A percentile compares a stretch with the other conserved stretches of the same genome.
These are phyloP conservation scores for Coregonus ussuriensis DNA, from an alignment of 2,797 vertebrate species.

Conservation along the genomic window DNA sequence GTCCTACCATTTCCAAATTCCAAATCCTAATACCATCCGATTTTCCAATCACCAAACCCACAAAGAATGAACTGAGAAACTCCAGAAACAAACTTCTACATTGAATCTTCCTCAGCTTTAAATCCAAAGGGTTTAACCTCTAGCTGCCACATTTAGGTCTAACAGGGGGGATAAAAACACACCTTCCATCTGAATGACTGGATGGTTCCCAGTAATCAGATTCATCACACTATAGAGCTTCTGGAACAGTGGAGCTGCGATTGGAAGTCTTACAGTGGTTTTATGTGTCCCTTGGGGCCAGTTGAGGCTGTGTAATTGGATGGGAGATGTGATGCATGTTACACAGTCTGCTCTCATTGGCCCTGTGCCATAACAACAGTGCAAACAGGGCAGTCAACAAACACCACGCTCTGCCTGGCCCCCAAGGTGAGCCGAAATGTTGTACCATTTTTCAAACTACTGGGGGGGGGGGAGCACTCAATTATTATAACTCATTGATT, in stretches of 20 bases:
- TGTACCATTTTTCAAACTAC: too few species aligned
- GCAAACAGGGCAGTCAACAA: background rate
- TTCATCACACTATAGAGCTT: background rate
- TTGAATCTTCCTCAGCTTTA: background rate
- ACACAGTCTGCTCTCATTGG: background rate
- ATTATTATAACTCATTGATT: too few species aligned
- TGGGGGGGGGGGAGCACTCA: too few species aligned
- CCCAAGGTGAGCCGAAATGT: background rate
- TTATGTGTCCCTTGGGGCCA: background rate
- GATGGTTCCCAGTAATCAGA: background rate
- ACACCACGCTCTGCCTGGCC: background rate
- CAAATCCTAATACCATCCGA: too few species aligned
- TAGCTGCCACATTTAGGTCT: background rate
- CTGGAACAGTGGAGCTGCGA: conserved; percentile 7
- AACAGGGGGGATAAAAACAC: background rate
- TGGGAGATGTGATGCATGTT: background rate
- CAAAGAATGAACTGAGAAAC: background rate
- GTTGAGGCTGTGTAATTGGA: conserved; percentile 11
- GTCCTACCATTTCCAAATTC: background rate
- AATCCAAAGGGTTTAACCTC: background rate
- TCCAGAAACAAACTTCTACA: too few species aligned
- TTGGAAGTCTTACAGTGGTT: background rate
- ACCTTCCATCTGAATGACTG: background rate
- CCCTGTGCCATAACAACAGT: background rate
- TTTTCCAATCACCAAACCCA: background rate